Percentiles rank a stretch among this genome's conserved stretches.
Conservation (phyloP, 2,888 invertebrate genomes). For the Lycia hirtaria region DNA sequence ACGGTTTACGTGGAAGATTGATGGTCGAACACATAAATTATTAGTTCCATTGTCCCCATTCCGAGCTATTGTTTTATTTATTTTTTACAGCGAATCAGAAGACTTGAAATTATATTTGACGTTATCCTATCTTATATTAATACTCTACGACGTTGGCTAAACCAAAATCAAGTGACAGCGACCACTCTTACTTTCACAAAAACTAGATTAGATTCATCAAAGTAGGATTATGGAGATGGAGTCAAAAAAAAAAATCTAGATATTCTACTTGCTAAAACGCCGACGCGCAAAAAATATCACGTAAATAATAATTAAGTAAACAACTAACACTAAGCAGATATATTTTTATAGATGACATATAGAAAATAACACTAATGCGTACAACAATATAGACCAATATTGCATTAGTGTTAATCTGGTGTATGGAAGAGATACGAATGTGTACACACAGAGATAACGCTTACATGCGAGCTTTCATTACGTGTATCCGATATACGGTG, state of each 20-base stretch:
- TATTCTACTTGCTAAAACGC: neutral
- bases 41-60: constrained; percentile 18
- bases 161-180: neutral
- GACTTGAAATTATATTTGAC: neutral
- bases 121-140: neutral
- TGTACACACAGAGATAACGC: constrained; percentile 50
- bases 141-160: neutral
- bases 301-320: neutral
- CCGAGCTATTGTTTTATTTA: constrained; percentile 11
- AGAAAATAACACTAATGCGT: constrained; percentile 18
- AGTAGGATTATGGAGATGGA: constrained; percentile 2
- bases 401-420: constrained; percentile 19
- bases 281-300: neutral
- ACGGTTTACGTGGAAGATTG: constrained; percentile 6
- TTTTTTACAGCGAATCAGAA: constrained; percentile 5
- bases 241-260: neutral
- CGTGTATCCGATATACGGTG: constrained; percentile 54
- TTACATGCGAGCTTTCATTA: constrained; percentile 65
- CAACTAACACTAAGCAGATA: neutral
- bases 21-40: constrained; percentile 4
- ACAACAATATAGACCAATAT: constrained; percentile 7
- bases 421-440: constrained; percentile 27
- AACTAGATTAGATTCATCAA: constrained; percentile 8
- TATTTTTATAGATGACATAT: neutral
- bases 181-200: neutral